These are phyloP conservation scores for Balanococcus diminutus DNA, from an alignment of 2,888 invertebrate genomes.

Conservation along the genomic window DNA sequence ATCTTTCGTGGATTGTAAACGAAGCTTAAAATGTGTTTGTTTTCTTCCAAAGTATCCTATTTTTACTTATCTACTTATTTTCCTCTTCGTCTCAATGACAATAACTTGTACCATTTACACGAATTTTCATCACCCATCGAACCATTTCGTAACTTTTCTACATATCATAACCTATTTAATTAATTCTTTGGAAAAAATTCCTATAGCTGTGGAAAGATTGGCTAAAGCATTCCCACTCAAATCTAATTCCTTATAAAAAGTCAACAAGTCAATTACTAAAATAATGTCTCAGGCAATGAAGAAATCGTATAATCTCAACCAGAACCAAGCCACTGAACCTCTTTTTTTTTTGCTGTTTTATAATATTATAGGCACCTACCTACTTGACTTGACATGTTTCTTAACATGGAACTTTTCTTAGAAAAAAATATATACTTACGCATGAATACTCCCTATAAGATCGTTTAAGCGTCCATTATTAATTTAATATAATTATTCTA, in stretches of 20 bases:
- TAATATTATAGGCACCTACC: no score
- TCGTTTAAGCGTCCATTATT: not conserved
- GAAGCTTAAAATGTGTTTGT: not conserved
- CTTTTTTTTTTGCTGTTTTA: slow-evolving; percentile 6
- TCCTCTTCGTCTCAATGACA: not conserved
- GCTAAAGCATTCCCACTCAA: not conserved
- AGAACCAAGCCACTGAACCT: not conserved
- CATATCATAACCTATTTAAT: slow-evolving; percentile 20
- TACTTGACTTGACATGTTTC: not conserved
- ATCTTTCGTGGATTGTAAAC: not conserved
- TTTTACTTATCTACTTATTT: no score
- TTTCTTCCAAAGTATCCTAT: not conserved
- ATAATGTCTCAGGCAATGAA: slow-evolving; percentile 9
- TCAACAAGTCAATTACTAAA: slow-evolving; percentile 27
- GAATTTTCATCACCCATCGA: not conserved
- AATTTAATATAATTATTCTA: not conserved
- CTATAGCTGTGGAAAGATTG: not conserved
- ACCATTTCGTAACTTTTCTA: slow-evolving; percentile 4
- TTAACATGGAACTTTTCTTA: not conserved
- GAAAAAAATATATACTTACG: not conserved
- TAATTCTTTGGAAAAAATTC: not conserved
- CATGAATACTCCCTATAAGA: not conserved
- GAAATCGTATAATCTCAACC: not conserved
- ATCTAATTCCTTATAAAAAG: not conserved
- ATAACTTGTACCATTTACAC: slow-evolving; percentile 22